Percentiles rank a stretch among this genome's conserved stretches.
Conservation (phyloP, 2,888 invertebrate species). For the Eupithecia vulgata region DNA sequence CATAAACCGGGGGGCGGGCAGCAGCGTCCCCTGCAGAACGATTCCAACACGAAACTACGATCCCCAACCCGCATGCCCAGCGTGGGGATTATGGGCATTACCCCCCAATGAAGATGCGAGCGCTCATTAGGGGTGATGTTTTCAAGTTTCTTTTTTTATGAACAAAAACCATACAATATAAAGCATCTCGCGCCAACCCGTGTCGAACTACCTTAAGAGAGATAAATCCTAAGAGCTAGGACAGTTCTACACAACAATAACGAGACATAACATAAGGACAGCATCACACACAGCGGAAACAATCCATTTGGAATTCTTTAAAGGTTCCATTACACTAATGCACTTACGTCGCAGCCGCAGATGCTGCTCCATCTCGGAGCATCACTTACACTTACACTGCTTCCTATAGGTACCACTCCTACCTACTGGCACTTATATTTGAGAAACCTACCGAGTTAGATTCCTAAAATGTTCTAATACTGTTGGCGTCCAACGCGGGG, state of each 20-base stretch:
- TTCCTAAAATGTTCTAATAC: background rate
- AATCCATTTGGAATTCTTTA: constrained; percentile 13
- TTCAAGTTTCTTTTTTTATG: too few relatives aligned
- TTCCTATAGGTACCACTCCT: too few relatives aligned
- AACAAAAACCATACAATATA: too few relatives aligned
- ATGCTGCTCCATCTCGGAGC: constrained; percentile 22
- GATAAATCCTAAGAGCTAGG: background rate
- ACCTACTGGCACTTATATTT: constrained; percentile 8
- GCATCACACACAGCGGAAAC: background rate
- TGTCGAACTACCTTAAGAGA: background rate
- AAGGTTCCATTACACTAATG: constrained; percentile 28
- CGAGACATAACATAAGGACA: constrained; percentile 2
- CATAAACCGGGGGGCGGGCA: too few relatives aligned
- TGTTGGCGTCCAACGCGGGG: constrained; percentile 7
- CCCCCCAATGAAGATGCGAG: too few relatives aligned
- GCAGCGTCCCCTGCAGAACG: too few relatives aligned
- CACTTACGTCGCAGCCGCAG: constrained; percentile 31
- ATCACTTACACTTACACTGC: constrained; percentile 23
- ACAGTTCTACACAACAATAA: background rate
- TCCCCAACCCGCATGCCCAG: too few relatives aligned
- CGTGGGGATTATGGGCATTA: too few relatives aligned
- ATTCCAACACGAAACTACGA: too few relatives aligned
- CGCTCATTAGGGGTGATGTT: too few relatives aligned
- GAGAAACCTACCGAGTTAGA: background rate
- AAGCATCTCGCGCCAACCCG: too few relatives aligned